Conservation (phyloP, 2,797 vertebrate species). For the Anas georgica region DNA sequence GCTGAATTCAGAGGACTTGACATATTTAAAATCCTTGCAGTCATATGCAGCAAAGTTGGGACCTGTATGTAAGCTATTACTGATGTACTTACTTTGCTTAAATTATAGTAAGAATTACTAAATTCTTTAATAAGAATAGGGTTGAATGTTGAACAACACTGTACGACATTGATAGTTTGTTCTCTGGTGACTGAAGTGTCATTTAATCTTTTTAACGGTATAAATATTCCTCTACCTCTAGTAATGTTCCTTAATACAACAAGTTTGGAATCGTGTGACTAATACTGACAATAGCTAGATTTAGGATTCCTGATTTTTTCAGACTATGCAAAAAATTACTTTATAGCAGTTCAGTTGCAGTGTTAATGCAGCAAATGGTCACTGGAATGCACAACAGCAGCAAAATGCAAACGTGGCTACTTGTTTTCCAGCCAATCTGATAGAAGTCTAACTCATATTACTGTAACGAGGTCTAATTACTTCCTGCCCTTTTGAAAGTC, state of each 20-base stretch:
- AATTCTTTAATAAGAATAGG: not conserved
- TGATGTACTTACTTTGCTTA: not conserved
- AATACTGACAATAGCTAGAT: slow-evolving; percentile 48
- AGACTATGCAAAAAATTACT: not conserved
- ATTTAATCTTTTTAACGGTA: slow-evolving; percentile 3
- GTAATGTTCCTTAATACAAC: slow-evolving; percentile 24
- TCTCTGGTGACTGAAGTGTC: not conserved
- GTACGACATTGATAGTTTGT: not conserved
- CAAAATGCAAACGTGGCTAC: slow-evolving; percentile 18
- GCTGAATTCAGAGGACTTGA: not conserved
- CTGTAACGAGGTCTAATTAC: slow-evolving; percentile 33
- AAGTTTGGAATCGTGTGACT: slow-evolving; percentile 34
- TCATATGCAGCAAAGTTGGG: not conserved
- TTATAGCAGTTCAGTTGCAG: not conserved
- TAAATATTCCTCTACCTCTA: slow-evolving; percentile 21
- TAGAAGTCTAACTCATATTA: slow-evolving; percentile 54
- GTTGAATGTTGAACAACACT: not conserved
- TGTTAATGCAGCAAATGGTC: slow-evolving; percentile 12
- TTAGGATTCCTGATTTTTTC: slow-evolving; percentile 53
- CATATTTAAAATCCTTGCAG: not conserved
- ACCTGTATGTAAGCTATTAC: not conserved
- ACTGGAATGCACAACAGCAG: slow-evolving; percentile 17
- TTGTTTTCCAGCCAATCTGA: slow-evolving; percentile 64
- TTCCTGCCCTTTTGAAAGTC: slow-evolving; percentile 42
- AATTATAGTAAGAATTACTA: not conserved